Evolutionary conservation across 2,888 invertebrate species (phyloP).

Genomic region (Drepana falcataria): DNA sequence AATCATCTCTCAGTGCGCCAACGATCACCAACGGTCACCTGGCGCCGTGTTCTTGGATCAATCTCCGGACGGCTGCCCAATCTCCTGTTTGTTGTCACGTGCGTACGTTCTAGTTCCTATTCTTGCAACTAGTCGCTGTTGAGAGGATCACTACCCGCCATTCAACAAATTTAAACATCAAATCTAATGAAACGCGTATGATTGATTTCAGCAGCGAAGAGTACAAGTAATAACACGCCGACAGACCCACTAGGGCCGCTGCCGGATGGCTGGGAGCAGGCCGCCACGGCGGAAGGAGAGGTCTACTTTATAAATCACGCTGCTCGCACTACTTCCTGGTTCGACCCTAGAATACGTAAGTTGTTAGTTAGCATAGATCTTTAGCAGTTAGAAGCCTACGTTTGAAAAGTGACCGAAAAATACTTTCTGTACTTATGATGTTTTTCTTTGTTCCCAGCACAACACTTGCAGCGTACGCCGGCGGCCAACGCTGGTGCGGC

Average conservation of each 20-base stretch:
- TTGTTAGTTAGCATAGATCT: slow-evolving; percentile 38
- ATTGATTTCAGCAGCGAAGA: slow-evolving; percentile 77
- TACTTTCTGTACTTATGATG: background rate
- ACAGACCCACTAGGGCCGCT: slow-evolving; percentile 84
- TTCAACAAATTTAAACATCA: slow-evolving; percentile 21
- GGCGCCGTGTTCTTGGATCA: slow-evolving; percentile 64
- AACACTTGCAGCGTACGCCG: slow-evolving; percentile 76
- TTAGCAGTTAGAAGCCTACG: background rate
- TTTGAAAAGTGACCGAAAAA: background rate
- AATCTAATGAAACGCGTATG: slow-evolving; percentile 37
- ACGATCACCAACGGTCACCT: slow-evolving; percentile 40
- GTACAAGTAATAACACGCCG: slow-evolving; percentile 72
- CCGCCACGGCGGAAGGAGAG: slow-evolving; percentile 90
- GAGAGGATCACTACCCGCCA: slow-evolving; percentile 53
- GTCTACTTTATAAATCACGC: slow-evolving; percentile 95
- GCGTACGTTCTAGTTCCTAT: slow-evolving; percentile 49
- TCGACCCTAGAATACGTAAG: slow-evolving; percentile 98
- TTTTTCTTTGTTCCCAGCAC: slow-evolving; percentile 61
- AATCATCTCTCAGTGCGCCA: slow-evolving; percentile 16
- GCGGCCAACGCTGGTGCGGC: slow-evolving; percentile 77
- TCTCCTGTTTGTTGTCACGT: slow-evolving; percentile 39
- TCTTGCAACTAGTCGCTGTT: slow-evolving; percentile 73
- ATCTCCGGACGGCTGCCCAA: slow-evolving; percentile 54
- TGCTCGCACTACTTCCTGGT: slow-evolving; percentile 97
- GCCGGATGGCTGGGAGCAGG: slow-evolving; percentile 94